Conservation (phyloP, 2,113 vertebrate species). For the Halcyon malimbica region DNA sequence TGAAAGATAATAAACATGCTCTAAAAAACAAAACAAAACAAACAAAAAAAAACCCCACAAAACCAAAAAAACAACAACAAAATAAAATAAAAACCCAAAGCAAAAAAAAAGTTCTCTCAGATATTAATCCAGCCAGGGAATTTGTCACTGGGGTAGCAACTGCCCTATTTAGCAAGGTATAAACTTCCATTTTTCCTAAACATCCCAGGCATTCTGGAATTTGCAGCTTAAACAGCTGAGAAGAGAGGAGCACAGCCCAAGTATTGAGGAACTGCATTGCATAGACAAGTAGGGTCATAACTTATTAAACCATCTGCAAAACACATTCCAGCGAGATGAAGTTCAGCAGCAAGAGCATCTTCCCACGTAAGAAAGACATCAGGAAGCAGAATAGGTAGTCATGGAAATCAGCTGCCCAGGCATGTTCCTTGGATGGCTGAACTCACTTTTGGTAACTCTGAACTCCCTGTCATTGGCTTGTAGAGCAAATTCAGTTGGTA, state of each 20-base stretch:
- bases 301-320: slow-evolving; percentile 57
- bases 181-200: slow-evolving; percentile 65
- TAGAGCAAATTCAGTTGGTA: background rate
- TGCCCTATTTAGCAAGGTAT: slow-evolving; percentile 36
- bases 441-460: background rate
- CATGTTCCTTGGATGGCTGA: background rate
- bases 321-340: slow-evolving; percentile 55
- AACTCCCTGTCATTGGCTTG: background rate
- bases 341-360: slow-evolving; percentile 19
- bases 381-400: background rate
- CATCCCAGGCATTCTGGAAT: slow-evolving; percentile 2
- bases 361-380: background rate
- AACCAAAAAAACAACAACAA: too few species aligned
- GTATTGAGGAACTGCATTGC: slow-evolving; percentile 51
- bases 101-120: background rate
- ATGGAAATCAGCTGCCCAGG: background rate
- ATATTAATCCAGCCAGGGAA: background rate
- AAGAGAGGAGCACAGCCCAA: background rate
- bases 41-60: too few species aligned
- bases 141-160: slow-evolving; percentile 5
- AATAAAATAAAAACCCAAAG: too few species aligned
- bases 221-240: slow-evolving; percentile 47
- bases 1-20: background rate
- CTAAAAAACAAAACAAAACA: background rate
- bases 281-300: slow-evolving; percentile 62